These are phyloP conservation scores for Euwallacea fornicatus DNA, from an alignment of 1,140 invertebrate genomes.

Conservation along the genomic window DNA sequence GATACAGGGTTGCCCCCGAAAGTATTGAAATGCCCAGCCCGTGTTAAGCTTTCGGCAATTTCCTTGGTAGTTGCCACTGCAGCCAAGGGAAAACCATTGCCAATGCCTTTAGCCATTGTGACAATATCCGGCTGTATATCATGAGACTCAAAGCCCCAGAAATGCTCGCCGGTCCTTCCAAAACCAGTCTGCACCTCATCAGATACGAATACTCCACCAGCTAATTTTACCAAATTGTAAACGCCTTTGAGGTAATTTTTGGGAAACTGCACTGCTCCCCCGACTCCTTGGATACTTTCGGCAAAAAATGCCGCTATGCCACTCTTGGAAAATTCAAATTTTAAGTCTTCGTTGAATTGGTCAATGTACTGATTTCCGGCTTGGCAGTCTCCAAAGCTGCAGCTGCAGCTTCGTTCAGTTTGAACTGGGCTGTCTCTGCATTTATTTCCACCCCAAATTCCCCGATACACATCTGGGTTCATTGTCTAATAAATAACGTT, in stretches of 20 bases:
- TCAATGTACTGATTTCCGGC: conserved; percentile 79
- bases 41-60: conserved; percentile 74
- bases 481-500: conserved; percentile 61
- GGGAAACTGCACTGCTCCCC: conserved; percentile 90
- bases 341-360: conserved; percentile 78
- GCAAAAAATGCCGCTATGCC: conserved; percentile 87
- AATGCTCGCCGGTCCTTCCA: conserved; percentile 88
- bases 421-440: conserved; percentile 89
- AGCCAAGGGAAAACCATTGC: conserved; percentile 92
- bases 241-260: conserved; percentile 84
- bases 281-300: conserved; percentile 94
- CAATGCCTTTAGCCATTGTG: conserved; percentile 86
- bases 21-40: conserved; percentile 91
- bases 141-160: conserved; percentile 93
- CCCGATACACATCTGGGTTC: conserved; percentile 89
- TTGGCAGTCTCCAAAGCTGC: conserved; percentile 64
- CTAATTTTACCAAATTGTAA: conserved; percentile 72
- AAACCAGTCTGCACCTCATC: conserved; percentile 98
- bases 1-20: conserved; percentile 94
- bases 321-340: conserved; percentile 64
- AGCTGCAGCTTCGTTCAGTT: conserved; percentile 68
- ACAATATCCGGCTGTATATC: conserved; percentile 90
- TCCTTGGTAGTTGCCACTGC: conserved; percentile 89
- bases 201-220: conserved; percentile 86
- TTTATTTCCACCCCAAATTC: conserved; percentile 82